These are phyloP conservation scores for Sturmia bella DNA, from an alignment of 2,888 invertebrate genomes.

Conservation along the genomic window DNA sequence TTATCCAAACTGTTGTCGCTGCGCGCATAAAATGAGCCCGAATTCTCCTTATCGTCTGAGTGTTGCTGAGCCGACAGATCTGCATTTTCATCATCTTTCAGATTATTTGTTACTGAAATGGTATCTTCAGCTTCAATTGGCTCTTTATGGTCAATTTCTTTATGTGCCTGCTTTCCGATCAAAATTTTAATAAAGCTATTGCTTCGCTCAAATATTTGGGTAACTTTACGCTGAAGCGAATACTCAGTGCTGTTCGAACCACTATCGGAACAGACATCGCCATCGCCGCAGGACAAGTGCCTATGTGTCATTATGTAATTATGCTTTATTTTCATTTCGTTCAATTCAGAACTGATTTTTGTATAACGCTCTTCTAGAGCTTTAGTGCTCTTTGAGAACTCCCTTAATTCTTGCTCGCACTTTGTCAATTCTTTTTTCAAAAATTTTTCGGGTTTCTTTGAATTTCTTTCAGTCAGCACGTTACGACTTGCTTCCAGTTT, in stretches of 20 bases:
- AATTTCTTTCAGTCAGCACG: background rate
- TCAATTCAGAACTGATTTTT: constrained; percentile 77
- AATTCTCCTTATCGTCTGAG: constrained; percentile 67
- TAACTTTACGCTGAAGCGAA: constrained; percentile 72
- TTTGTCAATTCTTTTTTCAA: constrained; percentile 74
- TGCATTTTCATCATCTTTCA: constrained; percentile 9
- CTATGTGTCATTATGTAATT: constrained; percentile 72
- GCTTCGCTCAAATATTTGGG: constrained; percentile 72
- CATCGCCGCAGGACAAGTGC: constrained; percentile 52
- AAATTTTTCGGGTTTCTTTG: constrained; percentile 39
- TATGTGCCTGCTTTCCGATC: constrained; percentile 64
- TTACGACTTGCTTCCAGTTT: constrained; percentile 10
- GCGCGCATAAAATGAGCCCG: constrained; percentile 30
- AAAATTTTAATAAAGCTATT: constrained; percentile 74
- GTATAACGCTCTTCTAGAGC: constrained; percentile 77
- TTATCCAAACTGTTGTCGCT: constrained; percentile 69
- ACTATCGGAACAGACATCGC: constrained; percentile 60
- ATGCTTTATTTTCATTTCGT: constrained; percentile 77
- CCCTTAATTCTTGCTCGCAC: constrained; percentile 76
- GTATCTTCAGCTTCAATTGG: constrained; percentile 53
- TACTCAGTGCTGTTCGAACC: constrained; percentile 73
- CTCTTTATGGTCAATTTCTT: constrained; percentile 32
- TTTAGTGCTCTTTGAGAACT: constrained; percentile 77
- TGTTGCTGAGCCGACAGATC: constrained; percentile 27
- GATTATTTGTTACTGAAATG: constrained; percentile 33